A percentile compares a stretch with the other conserved stretches of the same genome.
Conservation (phyloP, 1,140 invertebrate species). For the Thaumetopoea pityocampa region DNA sequence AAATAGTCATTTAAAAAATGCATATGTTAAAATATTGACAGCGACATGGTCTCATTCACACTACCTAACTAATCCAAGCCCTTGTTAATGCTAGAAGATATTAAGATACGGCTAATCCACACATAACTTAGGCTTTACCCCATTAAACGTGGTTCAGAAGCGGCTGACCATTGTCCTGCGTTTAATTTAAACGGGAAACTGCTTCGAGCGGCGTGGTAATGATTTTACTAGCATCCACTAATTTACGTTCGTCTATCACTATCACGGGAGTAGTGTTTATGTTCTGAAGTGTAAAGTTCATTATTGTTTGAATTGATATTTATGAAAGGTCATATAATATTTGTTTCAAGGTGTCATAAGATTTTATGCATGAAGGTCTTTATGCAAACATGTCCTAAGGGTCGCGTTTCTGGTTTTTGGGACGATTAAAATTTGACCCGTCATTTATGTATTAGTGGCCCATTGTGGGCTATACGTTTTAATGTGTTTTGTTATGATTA, state of each 20-base stretch:
- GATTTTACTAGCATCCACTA: constrained; percentile 55
- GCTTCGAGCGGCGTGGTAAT: constrained; percentile 43
- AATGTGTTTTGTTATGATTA: too few species aligned
- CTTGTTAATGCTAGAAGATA: constrained; percentile 55
- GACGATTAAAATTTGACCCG: constrained; percentile 60
- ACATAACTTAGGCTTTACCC: constrained; percentile 71
- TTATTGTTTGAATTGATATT: constrained; percentile 12
- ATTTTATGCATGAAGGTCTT: constrained; percentile 65
- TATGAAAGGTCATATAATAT: constrained; percentile 7
- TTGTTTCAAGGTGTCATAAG: constrained; percentile 57
- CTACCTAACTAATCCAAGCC: too few species aligned
- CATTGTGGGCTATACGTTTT: too few species aligned
- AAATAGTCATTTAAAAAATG: too few species aligned
- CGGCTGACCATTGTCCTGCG: constrained; percentile 68
- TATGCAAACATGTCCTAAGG: constrained; percentile 66
- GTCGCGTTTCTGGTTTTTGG: constrained; percentile 63
- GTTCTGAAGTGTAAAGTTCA: constrained; percentile 9
- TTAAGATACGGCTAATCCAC: constrained; percentile 73
- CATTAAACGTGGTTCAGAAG: constrained; percentile 46
- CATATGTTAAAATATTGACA: too few species aligned
- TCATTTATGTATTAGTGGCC: constrained; percentile 30
- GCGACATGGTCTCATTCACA: too few species aligned
- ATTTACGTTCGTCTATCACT: constrained; percentile 16
- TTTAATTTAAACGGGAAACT: constrained; percentile 68
- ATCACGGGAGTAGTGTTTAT: constrained; percentile 8